A percentile compares a stretch with the other conserved stretches of the same genome.
These are phyloP conservation scores for Epiperipatus broadwayi DNA, from an alignment of 2,888 invertebrate genomes.

Conservation along the genomic window DNA sequence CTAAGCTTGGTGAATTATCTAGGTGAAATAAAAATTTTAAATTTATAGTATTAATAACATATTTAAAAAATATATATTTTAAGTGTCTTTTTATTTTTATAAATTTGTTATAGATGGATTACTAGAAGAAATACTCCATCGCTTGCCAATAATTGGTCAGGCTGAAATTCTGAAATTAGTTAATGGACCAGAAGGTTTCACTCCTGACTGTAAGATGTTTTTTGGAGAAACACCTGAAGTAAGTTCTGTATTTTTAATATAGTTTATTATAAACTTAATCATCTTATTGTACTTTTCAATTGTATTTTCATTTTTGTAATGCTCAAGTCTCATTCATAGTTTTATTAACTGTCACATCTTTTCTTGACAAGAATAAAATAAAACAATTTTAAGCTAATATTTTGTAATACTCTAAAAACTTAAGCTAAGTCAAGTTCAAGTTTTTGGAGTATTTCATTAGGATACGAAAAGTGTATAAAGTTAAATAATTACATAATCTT, in stretches of 20 bases:
- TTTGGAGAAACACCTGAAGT: constrained; percentile 85
- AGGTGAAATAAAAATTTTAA: too few relatives aligned
- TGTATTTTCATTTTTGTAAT: constrained; percentile 10
- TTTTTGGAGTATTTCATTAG: too few relatives aligned
- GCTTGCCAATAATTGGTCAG: constrained; percentile 56
- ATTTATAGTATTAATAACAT: too few relatives aligned
- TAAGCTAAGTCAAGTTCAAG: too few relatives aligned
- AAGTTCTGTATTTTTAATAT: constrained; percentile 16
- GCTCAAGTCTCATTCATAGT: not conserved
- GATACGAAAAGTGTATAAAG: too few relatives aligned
- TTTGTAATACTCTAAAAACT: too few relatives aligned
- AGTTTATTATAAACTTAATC: constrained; percentile 1
- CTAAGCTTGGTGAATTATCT: too few relatives aligned
- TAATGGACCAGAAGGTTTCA: constrained; percentile 82
- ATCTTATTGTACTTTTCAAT: constrained; percentile 8
- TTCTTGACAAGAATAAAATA: too few relatives aligned
- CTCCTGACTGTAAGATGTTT: constrained; percentile 89
- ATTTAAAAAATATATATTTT: too few relatives aligned
- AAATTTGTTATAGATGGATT: constrained; percentile 39
- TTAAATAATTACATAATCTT: too few relatives aligned
- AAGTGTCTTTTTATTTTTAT: not conserved
- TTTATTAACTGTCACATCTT: not conserved
- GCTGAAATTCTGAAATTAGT: constrained; percentile 58
- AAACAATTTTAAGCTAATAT: too few relatives aligned
- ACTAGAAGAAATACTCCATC: constrained; percentile 58